Base-by-base conservation (phyloP, 2,113 vertebrate genomes). In the Hystrix cristata region DNA sequence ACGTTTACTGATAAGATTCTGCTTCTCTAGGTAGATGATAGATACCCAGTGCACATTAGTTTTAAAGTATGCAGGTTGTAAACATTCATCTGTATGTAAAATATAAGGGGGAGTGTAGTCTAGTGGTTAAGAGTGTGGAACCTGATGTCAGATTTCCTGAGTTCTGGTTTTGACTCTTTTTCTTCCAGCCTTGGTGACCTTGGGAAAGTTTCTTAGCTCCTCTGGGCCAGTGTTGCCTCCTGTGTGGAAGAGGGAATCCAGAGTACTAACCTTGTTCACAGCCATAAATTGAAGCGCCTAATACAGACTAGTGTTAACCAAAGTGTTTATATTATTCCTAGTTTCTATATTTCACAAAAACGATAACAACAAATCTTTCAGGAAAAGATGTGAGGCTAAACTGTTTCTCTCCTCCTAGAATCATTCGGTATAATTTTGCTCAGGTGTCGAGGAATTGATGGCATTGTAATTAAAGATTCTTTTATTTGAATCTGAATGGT, bases 401-500 rank as follows among this genome's bases (percentile, higher is more conserved):
- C 43, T 34, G 14, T 62, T 25, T 93, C 6, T 69, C 59, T 91
- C 79, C 65, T 62, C 76, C 88, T 83, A 23, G 14, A 46, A 64
- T 86, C 82, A 51, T 72, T 65, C 83, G 80, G 16, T 76, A 34
- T 83, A 86, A 87, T 72, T 95, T 74, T 87, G 78, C 78, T 80
- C 34, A 82, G 79, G 53, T 88, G 38, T 23, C 46, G 27, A 94
- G 62, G n/a, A 72, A 43, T 21, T 60, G 43, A 69, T 84, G 59
- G 31, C 29, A 48, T 27, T 76, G 9, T 65, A 57, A 38, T 87
- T 60, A 43, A 92, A 87, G 46, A 55, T 64, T 83, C 51, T 87
- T 97, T 89, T 81, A 78, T 79, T 95, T 92, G 43, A 78, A 64
- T 86, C 48, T 79, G 27, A 31, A 74, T 92, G 10, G 38, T 16